Evolutionary conservation across 2,113 vertebrate genomes (phyloP), one percentile per base, ranked within the genome.

Genomic region (Rhinoptilus africanus): DNA sequence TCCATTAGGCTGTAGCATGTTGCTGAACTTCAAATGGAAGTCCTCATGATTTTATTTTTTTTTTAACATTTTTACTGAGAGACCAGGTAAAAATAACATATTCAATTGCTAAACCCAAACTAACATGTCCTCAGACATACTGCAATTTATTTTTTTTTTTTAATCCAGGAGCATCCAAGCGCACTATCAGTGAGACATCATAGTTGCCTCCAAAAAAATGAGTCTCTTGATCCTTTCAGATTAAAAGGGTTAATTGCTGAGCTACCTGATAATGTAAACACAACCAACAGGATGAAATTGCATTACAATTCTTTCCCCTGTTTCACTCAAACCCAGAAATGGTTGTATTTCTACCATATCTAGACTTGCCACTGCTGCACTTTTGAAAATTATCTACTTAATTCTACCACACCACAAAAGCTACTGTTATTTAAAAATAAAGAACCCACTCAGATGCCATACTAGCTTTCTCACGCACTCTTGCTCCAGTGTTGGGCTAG

Each of bases 401-500:
- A 15, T 1, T 11, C 50, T 41, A 4, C 27, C 45, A 23, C 10
- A 21, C 3, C 51, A 14, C 23, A 6, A 2, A 45, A 53, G 8
- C 26, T 34, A 16, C 28, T 8, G 48, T 11, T 3, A 4, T 8
- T 48, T 5, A 57, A 5, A 10, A 5, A 5, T 7, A 14, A 8
- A 50, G 32, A 43, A 28, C 4, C 14, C 60, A 19, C 9, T 17
- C 57, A 24, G 62, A 14, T 14, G 30, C 43, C 53, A 13, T 2
- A 8, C 9, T 1, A 32, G 24, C 7, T 14, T 72, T 39, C 28
- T 35, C 19, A 32, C 7, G 7, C 35, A 30, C 0, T 12, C 20
- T 2, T 8, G 8, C 2, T 43, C 28, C 5, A 14, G 0, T 3
- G 9, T 34, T 64, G 45, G 45, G 47, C 28, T 14, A 4, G 37